These are phyloP conservation scores for Micoletzkya japonica DNA, from an alignment of 2,888 invertebrate genomes.

Conservation along the genomic window DNA sequence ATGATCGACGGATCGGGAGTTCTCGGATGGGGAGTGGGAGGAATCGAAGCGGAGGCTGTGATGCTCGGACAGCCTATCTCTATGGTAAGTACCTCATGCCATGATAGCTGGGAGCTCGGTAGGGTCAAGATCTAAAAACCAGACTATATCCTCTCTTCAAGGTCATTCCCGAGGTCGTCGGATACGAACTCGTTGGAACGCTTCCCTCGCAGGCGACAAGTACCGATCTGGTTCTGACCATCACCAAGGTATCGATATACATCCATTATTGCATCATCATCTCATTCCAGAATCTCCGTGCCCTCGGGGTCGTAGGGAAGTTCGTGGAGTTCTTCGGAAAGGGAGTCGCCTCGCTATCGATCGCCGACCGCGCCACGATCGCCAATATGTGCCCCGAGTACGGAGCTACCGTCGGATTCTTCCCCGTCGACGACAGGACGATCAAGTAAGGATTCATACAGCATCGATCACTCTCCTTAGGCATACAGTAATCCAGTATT, in stretches of 20 bases:
- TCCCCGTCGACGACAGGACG: conserved; percentile 59
- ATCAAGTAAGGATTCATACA: conserved; percentile 43
- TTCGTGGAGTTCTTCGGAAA: conserved; percentile 98
- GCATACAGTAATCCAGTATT: background rate
- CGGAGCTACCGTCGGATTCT: conserved; percentile 78
- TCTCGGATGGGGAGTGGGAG: conserved; percentile 81
- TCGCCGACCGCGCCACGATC: conserved; percentile 92
- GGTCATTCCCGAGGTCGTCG: conserved; percentile 88
- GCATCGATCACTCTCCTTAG: background rate
- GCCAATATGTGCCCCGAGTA: conserved; percentile 99
- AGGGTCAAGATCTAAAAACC: too few species aligned
- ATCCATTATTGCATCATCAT: background rate
- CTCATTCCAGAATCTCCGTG: conserved; percentile 77
- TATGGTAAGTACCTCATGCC: conserved; percentile 71
- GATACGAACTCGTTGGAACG: conserved; percentile 83
- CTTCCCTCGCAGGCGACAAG: conserved; percentile 84
- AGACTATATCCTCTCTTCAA: conserved; percentile 14
- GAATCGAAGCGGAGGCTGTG: conserved; percentile 97
- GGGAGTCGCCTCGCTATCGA: conserved; percentile 84
- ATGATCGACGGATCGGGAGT: conserved; percentile 87
- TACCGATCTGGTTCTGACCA: conserved; percentile 93
- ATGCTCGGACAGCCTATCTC: conserved; percentile 97
- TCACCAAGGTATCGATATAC: conserved; percentile 79
- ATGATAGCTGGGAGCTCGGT: background rate
- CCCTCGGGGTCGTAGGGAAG: conserved; percentile 93